Percentiles rank a stretch among this genome's conserved stretches.
These are phyloP conservation scores for Caenorhabditis sp. DNA, from an alignment of 2,888 invertebrate species.

Conservation along the genomic window DNA sequence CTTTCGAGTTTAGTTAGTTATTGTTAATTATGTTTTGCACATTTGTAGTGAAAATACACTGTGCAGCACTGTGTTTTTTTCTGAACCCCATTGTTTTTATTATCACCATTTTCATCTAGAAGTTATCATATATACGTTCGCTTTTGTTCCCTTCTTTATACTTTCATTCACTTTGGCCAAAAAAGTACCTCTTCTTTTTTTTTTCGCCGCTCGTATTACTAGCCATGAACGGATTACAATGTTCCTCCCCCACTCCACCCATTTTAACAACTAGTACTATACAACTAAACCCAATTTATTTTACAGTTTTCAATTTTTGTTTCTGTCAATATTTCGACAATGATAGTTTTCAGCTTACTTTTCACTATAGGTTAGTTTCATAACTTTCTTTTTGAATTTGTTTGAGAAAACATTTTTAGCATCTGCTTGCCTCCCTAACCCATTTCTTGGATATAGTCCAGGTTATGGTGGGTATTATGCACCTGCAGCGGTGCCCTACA, in stretches of 20 bases:
- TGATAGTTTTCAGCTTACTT: not conserved
- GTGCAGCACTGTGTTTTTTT: no score
- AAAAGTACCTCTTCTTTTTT: not conserved
- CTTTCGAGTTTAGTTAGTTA: no score
- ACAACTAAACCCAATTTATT: not conserved
- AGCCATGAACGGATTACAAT: not conserved
- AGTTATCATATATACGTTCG: no score
- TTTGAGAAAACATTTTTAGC: no score
- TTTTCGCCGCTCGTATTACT: not conserved
- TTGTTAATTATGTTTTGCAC: no score
- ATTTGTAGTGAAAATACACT: no score
- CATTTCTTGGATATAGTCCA: slow-evolving; percentile 47
- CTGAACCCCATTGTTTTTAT: no score
- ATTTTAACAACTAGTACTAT: slow-evolving; percentile 1
- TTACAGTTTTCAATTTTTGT: not conserved
- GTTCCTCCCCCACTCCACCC: not conserved
- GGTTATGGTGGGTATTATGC: slow-evolving; percentile 39
- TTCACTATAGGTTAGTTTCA: not conserved
- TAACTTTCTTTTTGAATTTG: no score
- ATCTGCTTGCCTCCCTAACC: slow-evolving; percentile 42
- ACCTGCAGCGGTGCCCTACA: slow-evolving; percentile 11
- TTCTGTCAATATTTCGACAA: not conserved
- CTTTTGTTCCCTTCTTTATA: no score
- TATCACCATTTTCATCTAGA: no score
- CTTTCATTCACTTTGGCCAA: not conserved